Conservation (phyloP, 2,888 invertebrate genomes). For the Trachelus tabidus region DNA sequence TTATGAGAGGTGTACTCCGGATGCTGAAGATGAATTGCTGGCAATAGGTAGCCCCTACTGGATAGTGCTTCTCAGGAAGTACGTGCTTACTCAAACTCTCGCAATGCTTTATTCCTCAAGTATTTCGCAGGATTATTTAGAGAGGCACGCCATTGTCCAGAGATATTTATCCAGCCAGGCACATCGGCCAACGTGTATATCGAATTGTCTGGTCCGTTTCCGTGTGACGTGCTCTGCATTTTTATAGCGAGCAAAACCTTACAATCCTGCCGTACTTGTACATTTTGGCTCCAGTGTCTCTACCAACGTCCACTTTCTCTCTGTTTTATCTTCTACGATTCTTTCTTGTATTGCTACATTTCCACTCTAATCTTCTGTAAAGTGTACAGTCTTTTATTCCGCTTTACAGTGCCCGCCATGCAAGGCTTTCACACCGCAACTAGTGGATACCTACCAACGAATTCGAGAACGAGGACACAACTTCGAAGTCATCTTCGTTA, state of each 20-base stretch:
- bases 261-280: not conserved
- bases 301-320: not conserved
- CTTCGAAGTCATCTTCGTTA: constrained; percentile 86
- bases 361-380: not conserved
- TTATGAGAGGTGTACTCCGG: not conserved
- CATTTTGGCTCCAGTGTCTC: not conserved
- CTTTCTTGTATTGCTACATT: not conserved
- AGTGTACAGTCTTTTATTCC: constrained; percentile 18
- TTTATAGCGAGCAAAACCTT: not conserved
- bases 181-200: constrained; percentile 14
- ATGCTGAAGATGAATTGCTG: not conserved
- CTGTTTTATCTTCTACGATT: not conserved
- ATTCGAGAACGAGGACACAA: constrained; percentile 77
- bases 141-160: not conserved
- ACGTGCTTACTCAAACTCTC: not conserved
- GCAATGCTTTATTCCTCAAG: not conserved
- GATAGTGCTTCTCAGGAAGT: not conserved
- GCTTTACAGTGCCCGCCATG: constrained; percentile 85
- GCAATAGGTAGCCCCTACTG: not conserved
- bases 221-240: constrained; percentile 14
- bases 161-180: not conserved
- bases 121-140: not conserved
- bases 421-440: constrained; percentile 82
- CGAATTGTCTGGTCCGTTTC: constrained; percentile 21
- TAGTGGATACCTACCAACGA: constrained; percentile 79